Base-by-base conservation (phyloP, 1,140 invertebrate genomes). In the Heliconius nattereri region DNA sequence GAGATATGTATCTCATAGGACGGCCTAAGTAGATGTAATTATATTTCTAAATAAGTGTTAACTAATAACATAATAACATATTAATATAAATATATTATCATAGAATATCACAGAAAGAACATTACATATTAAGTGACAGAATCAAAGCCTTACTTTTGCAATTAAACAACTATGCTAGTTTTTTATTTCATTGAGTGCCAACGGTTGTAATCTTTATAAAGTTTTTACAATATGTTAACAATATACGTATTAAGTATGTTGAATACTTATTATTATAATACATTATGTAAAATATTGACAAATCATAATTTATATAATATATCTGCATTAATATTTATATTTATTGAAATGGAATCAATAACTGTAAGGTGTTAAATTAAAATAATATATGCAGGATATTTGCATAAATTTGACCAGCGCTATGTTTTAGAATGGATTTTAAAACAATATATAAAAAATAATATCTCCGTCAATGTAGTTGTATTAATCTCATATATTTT, bases 11-110 rank as follows among this genome's bases (percentile, higher is more conserved):
- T 75, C 78, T 19, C 73, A 57, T 49, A 16, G 20, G 29, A 66
- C 71, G 77, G 77, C 77, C 77, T 78, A 78, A 78, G n/a, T 78
- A 78, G 77, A 71, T 71, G 54, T 26, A 66, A 11, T 16, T 26
- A n/a, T 26, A 29, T 6, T 3, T 26, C 23, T 66, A 29, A 26
- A 29, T 66, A 66, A 66, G 60, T 66, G 60, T 66, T 66, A 66
- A 66, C 13, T 66, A 66, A 66, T 60, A 60, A 16, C 13, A 20
- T 16, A 54, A 54, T 54, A 54, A 60, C 7, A 60, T n/a, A 60
- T 60, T 57, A 57, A 19, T 52, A 52, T 52, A 20, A 52, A 52
- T 52, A 45, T 45, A 45, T 45, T 19, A 6, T 52, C 49, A 11
- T 57, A 23, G 8, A 57, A 57, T 57, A 11, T 23, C 20, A 3